Percentiles rank a stretch among this genome's conserved stretches.
These are phyloP conservation scores for Cassiopea andromeda DNA, from an alignment of 30 jellyfish, hydroid and myxozoan genomes.

Conservation along the genomic window DNA sequence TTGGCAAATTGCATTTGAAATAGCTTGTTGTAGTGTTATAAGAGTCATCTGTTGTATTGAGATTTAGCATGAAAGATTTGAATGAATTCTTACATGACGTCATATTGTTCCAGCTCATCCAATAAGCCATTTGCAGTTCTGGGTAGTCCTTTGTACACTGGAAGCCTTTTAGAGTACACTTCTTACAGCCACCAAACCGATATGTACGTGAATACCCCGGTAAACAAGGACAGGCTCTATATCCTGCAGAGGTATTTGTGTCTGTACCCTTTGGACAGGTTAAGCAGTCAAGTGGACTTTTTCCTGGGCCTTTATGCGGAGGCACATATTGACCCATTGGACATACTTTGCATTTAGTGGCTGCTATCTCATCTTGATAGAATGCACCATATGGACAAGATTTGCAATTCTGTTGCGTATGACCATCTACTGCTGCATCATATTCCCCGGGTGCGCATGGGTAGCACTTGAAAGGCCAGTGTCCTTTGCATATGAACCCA, in stretches of 20 bases:
- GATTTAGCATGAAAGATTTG: constrained; percentile 17
- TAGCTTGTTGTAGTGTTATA: constrained; percentile 13
- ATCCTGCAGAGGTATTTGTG: too few relatives aligned
- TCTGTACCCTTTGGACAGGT: too few relatives aligned
- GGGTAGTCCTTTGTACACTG: constrained; percentile 32
- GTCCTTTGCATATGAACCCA: not conserved
- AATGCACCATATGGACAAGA: too few relatives aligned
- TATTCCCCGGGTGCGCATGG: constrained; percentile 3
- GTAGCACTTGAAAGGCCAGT: not conserved
- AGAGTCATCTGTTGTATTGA: constrained; percentile 15
- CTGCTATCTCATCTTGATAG: too few relatives aligned
- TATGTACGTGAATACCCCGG: too few relatives aligned
- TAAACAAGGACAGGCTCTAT: too few relatives aligned
- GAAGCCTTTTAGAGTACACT: constrained; percentile 31
- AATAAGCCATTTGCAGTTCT: constrained; percentile 23
- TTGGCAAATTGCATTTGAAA: not conserved
- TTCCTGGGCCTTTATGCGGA: too few relatives aligned
- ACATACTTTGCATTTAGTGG: too few relatives aligned
- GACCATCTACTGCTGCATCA: not conserved
- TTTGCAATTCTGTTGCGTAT: too few relatives aligned
- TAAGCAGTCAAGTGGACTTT: too few relatives aligned
- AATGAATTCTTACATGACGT: constrained; percentile 7
- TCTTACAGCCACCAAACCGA: not conserved
- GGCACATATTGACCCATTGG: too few relatives aligned
- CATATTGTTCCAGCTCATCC: constrained; percentile 44